A percentile compares a stretch with the other conserved stretches of the same genome.
phyloP scores from a whole-genome alignment of 64 coral and sea anemone genomes.

The Porites australiensis region DNA sequence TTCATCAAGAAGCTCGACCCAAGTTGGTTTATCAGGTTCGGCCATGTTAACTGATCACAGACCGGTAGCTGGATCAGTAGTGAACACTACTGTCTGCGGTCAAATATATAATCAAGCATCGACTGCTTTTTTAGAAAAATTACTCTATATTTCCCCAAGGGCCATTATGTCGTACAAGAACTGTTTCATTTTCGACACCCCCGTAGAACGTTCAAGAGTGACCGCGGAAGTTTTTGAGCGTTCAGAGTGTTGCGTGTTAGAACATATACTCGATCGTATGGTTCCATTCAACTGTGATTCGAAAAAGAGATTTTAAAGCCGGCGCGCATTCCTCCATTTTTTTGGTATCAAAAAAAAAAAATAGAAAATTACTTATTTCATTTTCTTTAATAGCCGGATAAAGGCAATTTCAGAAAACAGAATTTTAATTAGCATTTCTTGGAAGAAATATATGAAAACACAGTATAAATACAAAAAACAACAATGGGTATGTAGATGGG shows the following conservation, averaged over 20 bases:
- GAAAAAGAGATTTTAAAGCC: no score
- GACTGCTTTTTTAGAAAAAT: neutral
- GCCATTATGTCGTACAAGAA: neutral
- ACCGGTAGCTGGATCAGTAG: neutral
- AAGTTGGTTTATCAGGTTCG: neutral
- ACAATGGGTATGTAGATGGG: neutral
- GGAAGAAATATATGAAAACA: no score
- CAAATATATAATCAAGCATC: neutral
- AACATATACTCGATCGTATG: no score
- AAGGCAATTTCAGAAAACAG: no score
- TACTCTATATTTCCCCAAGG: neutral
- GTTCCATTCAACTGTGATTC: no score
- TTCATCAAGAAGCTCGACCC: conserved; percentile 34
- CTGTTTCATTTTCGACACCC: neutral
- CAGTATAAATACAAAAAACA: no score
- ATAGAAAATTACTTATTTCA: no score
- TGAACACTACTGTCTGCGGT: neutral
- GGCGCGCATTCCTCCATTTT: no score
- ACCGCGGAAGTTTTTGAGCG: neutral
- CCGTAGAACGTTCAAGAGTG: neutral
- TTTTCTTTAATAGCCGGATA: no score
- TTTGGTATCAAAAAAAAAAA: no score
- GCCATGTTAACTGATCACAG: conserved; percentile 4
- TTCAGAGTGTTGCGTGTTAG: neutral
- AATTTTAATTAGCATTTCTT: no score